Conservation (phyloP, 2,113 vertebrate species). For the Phasianus colchicus region DNA sequence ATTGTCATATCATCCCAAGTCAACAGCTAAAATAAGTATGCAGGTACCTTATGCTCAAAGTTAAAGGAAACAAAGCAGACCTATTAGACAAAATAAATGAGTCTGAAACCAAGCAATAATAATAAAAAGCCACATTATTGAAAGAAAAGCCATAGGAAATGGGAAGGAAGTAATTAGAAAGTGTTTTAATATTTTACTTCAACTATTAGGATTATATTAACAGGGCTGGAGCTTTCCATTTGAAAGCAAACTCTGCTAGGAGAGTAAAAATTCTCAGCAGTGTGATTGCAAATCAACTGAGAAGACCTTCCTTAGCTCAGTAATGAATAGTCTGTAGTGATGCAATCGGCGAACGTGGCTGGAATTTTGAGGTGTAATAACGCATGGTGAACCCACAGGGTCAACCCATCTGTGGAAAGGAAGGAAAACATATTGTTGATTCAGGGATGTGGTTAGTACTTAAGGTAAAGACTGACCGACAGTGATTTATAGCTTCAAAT, state of each 20-base stretch:
- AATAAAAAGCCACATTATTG: constrained; percentile 58
- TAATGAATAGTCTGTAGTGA: constrained; percentile 34
- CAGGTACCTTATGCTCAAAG: background rate
- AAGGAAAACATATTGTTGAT: constrained; percentile 72
- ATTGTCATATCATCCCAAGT: background rate
- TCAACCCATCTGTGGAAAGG: constrained; percentile 59
- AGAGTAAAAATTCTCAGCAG: constrained; percentile 36
- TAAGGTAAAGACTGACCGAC: constrained; percentile 58
- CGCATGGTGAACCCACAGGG: constrained; percentile 15
- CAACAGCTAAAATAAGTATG: background rate
- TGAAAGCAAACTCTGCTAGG: constrained; percentile 4
- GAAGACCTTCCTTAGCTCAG: constrained; percentile 20
- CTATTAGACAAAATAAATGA: constrained; percentile 58
- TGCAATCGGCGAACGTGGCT: constrained; percentile 24
- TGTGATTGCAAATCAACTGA: constrained; percentile 4
- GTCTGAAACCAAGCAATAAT: constrained; percentile 58
- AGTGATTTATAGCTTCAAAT: constrained; percentile 73
- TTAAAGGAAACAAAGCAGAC: constrained; percentile 64
- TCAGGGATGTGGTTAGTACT: constrained; percentile 75
- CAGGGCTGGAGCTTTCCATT: constrained; percentile 6
- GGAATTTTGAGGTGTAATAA: constrained; percentile 66
- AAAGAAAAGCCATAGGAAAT: constrained; percentile 67
- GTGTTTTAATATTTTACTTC: constrained; percentile 61
- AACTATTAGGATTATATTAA: constrained; percentile 58
- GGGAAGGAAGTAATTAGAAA: constrained; percentile 73